A percentile compares a stretch with the other conserved stretches of the same genome.
Evolutionary conservation across 92 coral and sea anemone species (phyloP).

Genomic region (Porites cylindrica): DNA sequence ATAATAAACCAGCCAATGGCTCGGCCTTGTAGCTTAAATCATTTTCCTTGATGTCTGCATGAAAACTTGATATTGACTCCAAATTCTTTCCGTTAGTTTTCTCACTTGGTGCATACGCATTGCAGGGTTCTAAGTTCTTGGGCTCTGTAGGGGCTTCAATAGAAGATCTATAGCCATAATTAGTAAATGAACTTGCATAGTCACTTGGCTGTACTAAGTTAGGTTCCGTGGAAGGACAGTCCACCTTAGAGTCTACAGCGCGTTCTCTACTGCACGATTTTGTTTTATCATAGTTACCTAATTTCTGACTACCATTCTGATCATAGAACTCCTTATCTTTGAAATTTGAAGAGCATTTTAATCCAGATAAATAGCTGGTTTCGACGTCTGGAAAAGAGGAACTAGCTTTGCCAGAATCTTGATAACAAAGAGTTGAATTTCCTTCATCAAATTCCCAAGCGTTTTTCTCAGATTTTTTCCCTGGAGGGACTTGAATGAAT

Average conservation of each 20-base stretch:
- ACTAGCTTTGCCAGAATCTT: background rate
- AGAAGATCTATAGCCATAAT: conserved; percentile 34
- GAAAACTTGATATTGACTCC: conserved; percentile 3
- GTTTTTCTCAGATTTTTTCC: background rate
- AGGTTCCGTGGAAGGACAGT: conserved; percentile 30
- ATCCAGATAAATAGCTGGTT: background rate
- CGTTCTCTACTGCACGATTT: conserved; percentile 17
- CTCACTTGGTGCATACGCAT: background rate
- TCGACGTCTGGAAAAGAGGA: background rate
- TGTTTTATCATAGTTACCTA: background rate
- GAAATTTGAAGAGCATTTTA: background rate
- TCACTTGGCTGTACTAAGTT: conserved; percentile 8
- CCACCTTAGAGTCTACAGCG: conserved; percentile 20
- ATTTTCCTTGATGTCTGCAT: background rate
- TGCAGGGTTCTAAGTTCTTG: background rate
- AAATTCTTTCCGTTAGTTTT: background rate
- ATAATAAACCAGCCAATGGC: conserved; percentile 39
- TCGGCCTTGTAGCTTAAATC: conserved; percentile 12
- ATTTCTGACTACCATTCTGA: background rate
- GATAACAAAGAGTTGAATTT: background rate
- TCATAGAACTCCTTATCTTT: background rate
- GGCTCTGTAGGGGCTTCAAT: background rate
- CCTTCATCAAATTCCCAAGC: conserved; percentile 2
- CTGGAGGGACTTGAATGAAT: conserved; percentile 40
- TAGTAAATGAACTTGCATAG: conserved; percentile 12